Evolutionary conservation across 23 tunicate species (phyloP), one percentile per base, ranked within the genome.

Genomic region (Corella eumyota): DNA sequence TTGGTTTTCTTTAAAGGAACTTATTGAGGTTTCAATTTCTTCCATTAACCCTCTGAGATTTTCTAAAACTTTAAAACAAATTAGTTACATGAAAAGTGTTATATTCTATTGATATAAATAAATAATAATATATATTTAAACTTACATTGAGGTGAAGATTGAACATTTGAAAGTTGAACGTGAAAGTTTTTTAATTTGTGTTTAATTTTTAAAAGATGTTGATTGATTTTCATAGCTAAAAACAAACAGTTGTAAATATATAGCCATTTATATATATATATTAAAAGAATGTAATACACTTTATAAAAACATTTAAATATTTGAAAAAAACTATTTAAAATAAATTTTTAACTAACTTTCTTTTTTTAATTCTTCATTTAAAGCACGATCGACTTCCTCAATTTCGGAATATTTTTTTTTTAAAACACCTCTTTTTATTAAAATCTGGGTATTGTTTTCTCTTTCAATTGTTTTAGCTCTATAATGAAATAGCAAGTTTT

Each of bases 341-440:
- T n/a, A n/a, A n/a, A n/a, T n/a, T n/a, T n/a, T n/a, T n/a, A 60
- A 55, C 66, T 51, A 70, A 81, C 90, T 81, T 72, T 81, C 90
- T 47, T 36, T 57, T 48, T 59, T 27, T 49, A 81, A 40, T 58
- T 81, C 90, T 52, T 50, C 73, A 71, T 66, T 65, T 20, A 81
- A 32, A 4, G 49, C 22, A 45, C 44, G 34, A 59, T 81, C 90
- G 59, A 59, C 36, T 45, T 81, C 72, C 30, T 72, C 69, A 61
- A 81, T 36, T 19, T 66, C 67, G 13, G 56, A 27, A 35, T 64
- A 72, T 15, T 64, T 25, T 48, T 60, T 49, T 33, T 36, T 33
- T 23, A 34, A 58, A 38, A 50, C 78, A 0, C 57, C 74, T 58
- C 58, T 64, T 35, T 66, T 65, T 17, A 45, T 30, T 46, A 20